phyloP scores from a whole-genome alignment of 2,797 vertebrate species.

The Taenioides sp. region DNA sequence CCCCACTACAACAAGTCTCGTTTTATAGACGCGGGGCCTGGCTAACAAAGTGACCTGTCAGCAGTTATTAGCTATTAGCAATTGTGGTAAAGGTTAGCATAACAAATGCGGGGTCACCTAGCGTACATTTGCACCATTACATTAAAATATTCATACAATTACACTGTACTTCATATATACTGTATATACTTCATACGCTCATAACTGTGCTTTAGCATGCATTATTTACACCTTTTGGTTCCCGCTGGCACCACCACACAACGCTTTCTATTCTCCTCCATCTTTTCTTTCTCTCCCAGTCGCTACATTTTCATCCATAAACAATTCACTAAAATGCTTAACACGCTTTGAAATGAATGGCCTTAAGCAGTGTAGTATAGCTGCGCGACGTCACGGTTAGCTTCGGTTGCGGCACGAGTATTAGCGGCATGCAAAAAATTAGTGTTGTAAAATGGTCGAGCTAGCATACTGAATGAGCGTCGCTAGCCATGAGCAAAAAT shows the following conservation, averaged over 20 bases:
- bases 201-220: neutral
- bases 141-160: neutral
- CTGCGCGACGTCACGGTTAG: conserved; percentile 19
- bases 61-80: too few species aligned
- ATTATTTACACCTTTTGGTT: neutral
- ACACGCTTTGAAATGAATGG: conserved; percentile 56
- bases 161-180: neutral
- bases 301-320: conserved; percentile 53
- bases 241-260: neutral
- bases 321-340: conserved; percentile 40
- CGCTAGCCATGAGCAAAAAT: too few species aligned
- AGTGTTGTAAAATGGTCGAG: neutral
- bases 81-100: neutral
- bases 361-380: conserved; percentile 34
- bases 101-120: neutral
- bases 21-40: too few species aligned
- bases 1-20: too few species aligned
- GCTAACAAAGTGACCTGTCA: neutral
- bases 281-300: conserved; percentile 11
- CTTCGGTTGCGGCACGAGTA: conserved; percentile 7
- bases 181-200: neutral
- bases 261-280: neutral
- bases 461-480: too few species aligned
- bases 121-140: conserved; percentile 1
- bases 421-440: neutral